These are phyloP conservation scores for Aproaerema taeniolella DNA, from an alignment of 2,888 invertebrate genomes.

Conservation along the genomic window DNA sequence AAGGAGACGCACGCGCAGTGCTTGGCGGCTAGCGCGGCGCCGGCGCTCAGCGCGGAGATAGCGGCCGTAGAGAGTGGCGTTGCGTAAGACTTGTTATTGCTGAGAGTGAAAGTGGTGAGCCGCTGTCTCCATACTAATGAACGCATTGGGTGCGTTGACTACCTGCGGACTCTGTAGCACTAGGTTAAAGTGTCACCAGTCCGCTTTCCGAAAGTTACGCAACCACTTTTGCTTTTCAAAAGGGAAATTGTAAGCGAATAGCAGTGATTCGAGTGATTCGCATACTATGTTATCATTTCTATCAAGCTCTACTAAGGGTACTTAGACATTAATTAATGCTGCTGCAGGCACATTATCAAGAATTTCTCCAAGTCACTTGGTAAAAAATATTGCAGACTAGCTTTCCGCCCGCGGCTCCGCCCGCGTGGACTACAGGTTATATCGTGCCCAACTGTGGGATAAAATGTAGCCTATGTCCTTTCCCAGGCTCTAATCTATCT, in stretches of 20 bases:
- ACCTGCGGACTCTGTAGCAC: slow-evolving; percentile 47
- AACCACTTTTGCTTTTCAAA: slow-evolving; percentile 52
- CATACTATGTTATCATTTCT: slow-evolving; percentile 6
- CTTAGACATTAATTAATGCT: background rate
- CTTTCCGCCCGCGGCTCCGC: too few species aligned
- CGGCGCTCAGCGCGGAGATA: slow-evolving; percentile 39
- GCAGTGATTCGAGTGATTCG: slow-evolving; percentile 15
- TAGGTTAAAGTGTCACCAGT: slow-evolving; percentile 64
- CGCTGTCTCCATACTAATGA: slow-evolving; percentile 72
- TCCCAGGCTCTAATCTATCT: too few species aligned
- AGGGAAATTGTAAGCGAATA: slow-evolving; percentile 35
- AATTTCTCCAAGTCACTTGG: background rate
- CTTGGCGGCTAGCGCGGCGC: slow-evolving; percentile 20
- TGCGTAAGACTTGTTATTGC: slow-evolving; percentile 69
- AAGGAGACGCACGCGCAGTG: slow-evolving; percentile 17
- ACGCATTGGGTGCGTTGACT: slow-evolving; percentile 55
- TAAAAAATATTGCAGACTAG: background rate
- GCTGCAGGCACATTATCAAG: background rate
- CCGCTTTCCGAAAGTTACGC: slow-evolving; percentile 52
- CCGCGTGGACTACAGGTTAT: too few species aligned
- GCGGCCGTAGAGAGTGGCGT: slow-evolving; percentile 57
- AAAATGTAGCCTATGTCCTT: too few species aligned
- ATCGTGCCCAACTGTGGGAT: too few species aligned
- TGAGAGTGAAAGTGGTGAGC: slow-evolving; percentile 72
- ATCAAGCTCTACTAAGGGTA: slow-evolving; percentile 3